A percentile compares a stretch with the other conserved stretches of the same genome.
phyloP scores from a whole-genome alignment of 2,113 vertebrate genomes.

The Dromas ardeola region DNA sequence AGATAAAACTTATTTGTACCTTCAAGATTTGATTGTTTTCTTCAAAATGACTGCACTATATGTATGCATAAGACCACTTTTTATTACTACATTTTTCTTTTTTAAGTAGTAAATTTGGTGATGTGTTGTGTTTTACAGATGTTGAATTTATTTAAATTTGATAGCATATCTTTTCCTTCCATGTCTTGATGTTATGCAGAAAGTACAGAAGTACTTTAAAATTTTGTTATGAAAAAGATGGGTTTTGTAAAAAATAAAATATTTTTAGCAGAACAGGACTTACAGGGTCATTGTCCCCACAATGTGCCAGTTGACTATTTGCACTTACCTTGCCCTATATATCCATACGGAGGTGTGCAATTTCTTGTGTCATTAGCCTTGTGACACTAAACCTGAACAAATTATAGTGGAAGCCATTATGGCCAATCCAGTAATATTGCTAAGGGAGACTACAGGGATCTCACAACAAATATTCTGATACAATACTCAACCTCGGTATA shows the following conservation, averaged over 20 bases:
- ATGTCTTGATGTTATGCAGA: conserved; percentile 99
- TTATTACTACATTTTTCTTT: conserved; percentile 66
- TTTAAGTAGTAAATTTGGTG: conserved; percentile 72
- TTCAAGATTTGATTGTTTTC: conserved; percentile 72
- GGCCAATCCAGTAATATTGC: conserved; percentile 80
- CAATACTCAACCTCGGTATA: conserved; percentile 92
- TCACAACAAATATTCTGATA: conserved; percentile 87
- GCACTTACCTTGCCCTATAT: conserved; percentile 96
- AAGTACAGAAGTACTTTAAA: conserved; percentile 94
- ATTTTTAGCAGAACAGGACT: conserved; percentile 99
- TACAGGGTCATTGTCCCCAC: conserved; percentile 99
- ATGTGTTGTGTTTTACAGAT: conserved; percentile 76
- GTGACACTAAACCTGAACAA: conserved; percentile 87
- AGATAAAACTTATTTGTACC: conserved; percentile 70
- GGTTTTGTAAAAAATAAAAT: conserved; percentile 99
- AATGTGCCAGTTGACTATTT: conserved; percentile 99
- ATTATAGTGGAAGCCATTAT: conserved; percentile 76
- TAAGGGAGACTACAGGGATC: conserved; percentile 92
- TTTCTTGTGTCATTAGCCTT: conserved; percentile 90
- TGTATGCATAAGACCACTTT: conserved; percentile 81
- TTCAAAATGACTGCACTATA: conserved; percentile 78
- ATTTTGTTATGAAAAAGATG: conserved; percentile 90
- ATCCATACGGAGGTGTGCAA: conserved; percentile 95
- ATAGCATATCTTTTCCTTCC: conserved; percentile 90
- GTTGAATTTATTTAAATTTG: conserved; percentile 74